phyloP scores from a whole-genome alignment of 2,888 invertebrate species.

The Peribatodes rhomboidaria region DNA sequence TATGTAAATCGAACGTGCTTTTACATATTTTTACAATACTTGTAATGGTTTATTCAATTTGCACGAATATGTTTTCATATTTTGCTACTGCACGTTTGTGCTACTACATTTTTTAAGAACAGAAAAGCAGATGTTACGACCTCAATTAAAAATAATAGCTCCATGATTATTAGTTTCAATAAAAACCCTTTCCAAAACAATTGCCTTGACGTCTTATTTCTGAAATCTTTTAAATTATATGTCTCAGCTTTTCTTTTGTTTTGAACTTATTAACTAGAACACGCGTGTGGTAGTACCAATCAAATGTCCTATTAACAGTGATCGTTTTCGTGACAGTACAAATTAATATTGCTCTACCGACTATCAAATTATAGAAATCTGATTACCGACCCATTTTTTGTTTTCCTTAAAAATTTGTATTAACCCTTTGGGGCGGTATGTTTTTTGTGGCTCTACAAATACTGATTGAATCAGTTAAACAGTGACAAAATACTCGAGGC shows the following conservation, averaged over 20 bases:
- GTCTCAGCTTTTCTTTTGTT: constrained; percentile 59
- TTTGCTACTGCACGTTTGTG: constrained; percentile 30
- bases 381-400: constrained; percentile 63
- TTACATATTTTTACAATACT: constrained; percentile 46
- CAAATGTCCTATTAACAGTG: constrained; percentile 59
- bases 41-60: constrained; percentile 50
- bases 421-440: constrained; percentile 67
- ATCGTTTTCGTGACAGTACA: constrained; percentile 69
- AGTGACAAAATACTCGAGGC: constrained; percentile 84
- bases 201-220: constrained; percentile 77
- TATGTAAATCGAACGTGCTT: constrained; percentile 62
- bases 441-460: constrained; percentile 65
- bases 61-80: constrained; percentile 45
- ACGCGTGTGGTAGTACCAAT: constrained; percentile 66
- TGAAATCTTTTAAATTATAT: constrained; percentile 70
- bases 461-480: constrained; percentile 82
- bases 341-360: constrained; percentile 68
- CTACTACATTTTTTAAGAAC: neutral
- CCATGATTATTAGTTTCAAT: constrained; percentile 65
- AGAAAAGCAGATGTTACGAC: constrained; percentile 68
- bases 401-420: constrained; percentile 72
- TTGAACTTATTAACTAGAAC: constrained; percentile 58
- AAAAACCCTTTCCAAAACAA: constrained; percentile 73
- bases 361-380: constrained; percentile 68
- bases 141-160: constrained; percentile 78